A percentile compares a stretch with the other conserved stretches of the same genome.
Evolutionary conservation across 2,797 vertebrate species (phyloP).

Genomic region (Myoxocephalus aenaeus): DNA sequence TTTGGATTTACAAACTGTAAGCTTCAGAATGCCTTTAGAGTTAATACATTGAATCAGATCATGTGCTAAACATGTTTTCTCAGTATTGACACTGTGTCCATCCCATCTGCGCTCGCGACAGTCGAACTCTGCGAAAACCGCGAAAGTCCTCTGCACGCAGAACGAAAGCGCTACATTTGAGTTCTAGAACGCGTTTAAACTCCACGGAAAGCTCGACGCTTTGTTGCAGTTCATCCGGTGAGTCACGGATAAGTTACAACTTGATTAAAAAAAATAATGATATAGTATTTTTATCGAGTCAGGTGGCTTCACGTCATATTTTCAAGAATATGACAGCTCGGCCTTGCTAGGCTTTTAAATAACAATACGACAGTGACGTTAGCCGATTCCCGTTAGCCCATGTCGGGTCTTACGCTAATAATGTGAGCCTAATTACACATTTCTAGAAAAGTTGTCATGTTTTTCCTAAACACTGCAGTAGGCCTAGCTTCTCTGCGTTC

Average conservation of each 20-base stretch:
- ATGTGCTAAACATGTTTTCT: background rate
- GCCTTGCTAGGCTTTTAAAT: background rate
- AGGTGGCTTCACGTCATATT: background rate
- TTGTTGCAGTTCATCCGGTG: conserved; percentile 30
- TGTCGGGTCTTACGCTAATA: background rate
- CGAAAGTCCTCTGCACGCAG: background rate
- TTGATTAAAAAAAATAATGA: accelerated
- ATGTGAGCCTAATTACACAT: background rate
- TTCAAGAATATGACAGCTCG: background rate
- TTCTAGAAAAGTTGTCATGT: background rate
- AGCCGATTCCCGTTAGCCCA: background rate
- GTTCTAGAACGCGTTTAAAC: background rate
- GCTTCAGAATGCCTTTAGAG: background rate
- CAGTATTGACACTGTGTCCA: background rate
- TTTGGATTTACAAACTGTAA: too few relatives aligned
- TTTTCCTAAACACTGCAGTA: background rate
- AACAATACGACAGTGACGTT: background rate
- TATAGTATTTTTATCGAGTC: background rate
- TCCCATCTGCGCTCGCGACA: conserved; percentile 43
- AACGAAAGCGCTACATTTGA: conserved; percentile 6
- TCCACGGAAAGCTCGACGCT: accelerated
- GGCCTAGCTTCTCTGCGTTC: background rate
- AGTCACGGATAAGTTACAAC: conserved; percentile 16
- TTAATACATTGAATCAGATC: background rate
- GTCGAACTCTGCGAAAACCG: background rate